Conservation (phyloP, 2,888 invertebrate species). For the Agriotes lineatus region DNA sequence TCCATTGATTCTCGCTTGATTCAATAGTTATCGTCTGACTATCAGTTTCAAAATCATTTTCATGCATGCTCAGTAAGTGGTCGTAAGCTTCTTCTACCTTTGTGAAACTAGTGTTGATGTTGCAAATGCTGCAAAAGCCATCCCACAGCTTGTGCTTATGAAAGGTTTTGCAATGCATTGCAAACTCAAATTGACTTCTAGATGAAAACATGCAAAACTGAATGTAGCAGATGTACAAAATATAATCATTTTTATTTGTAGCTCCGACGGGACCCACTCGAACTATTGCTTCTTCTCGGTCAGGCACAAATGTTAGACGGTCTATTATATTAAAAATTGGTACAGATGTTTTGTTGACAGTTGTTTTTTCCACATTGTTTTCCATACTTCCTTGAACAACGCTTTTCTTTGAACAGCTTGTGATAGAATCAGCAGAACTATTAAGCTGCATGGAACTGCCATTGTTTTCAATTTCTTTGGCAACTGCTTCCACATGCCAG, state of each 20-base stretch:
- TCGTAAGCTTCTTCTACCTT: conserved; percentile 41
- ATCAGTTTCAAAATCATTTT: conserved; percentile 6
- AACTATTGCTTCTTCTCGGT: conserved; percentile 27
- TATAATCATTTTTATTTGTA: conserved; percentile 23
- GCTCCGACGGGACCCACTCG: conserved; percentile 47
- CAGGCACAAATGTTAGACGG: conserved; percentile 32
- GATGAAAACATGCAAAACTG: conserved; percentile 58
- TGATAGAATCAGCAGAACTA: background rate
- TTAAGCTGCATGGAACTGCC: background rate
- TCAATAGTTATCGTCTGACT: conserved; percentile 3
- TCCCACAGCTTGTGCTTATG: conserved; percentile 50
- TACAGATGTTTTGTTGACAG: conserved; percentile 11
- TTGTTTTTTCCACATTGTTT: conserved; percentile 6
- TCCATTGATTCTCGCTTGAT: background rate
- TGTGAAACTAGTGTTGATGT: conserved; percentile 31
- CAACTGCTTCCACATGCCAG: conserved; percentile 9
- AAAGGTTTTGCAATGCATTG: conserved; percentile 58
- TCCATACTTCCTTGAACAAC: background rate
- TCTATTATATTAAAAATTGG: conserved; percentile 43
- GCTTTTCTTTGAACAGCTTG: background rate
- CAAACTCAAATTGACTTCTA: conserved; percentile 54
- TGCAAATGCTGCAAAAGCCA: conserved; percentile 45
- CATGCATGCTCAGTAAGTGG: conserved; percentile 41
- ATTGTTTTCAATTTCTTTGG: too few species aligned
- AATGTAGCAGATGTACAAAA: conserved; percentile 58